A percentile compares a stretch with the other conserved stretches of the same genome.
Evolutionary conservation across 2,797 vertebrate species (phyloP).

Genomic region (Bradypodion ventrale): DNA sequence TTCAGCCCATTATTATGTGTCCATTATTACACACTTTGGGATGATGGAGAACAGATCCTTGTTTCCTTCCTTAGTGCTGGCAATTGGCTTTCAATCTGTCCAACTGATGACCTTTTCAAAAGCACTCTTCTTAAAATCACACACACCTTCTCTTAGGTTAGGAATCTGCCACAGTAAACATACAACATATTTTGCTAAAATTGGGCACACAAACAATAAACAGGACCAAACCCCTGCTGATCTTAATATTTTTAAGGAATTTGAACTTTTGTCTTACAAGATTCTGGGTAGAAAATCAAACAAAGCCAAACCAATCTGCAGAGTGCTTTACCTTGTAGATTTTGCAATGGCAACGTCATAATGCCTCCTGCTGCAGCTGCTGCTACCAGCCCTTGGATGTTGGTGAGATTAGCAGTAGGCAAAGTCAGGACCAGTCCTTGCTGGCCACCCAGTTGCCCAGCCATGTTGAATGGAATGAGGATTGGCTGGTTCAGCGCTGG

Average conservation of each 20-base stretch:
- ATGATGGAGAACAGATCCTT: too few species aligned
- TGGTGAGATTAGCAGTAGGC: slow-evolving; percentile 90
- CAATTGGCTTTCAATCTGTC: too few species aligned
- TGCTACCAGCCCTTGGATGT: slow-evolving; percentile 98
- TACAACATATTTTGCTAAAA: neutral
- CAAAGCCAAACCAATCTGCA: neutral
- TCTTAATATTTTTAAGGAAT: neutral
- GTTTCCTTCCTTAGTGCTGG: neutral
- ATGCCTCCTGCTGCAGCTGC: slow-evolving; percentile 97
- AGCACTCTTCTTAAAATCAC: neutral
- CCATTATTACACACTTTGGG: too few species aligned
- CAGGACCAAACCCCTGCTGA: neutral
- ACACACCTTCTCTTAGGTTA: neutral
- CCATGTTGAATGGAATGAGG: slow-evolving; percentile 97
- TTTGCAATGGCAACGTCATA: slow-evolving; percentile 98
- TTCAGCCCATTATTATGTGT: too few species aligned
- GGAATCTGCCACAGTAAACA: neutral
- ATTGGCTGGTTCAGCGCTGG: slow-evolving; percentile 95
- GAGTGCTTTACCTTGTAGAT: slow-evolving; percentile 92
- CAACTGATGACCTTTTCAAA: neutral
- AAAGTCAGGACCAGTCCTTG: slow-evolving; percentile 98
- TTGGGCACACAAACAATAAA: neutral
- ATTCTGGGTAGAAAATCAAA: neutral
- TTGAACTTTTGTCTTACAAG: neutral
- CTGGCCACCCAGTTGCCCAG: slow-evolving; percentile 93